Conservation (phyloP, 2,888 invertebrate genomes). For the Branchellion lobata region DNA sequence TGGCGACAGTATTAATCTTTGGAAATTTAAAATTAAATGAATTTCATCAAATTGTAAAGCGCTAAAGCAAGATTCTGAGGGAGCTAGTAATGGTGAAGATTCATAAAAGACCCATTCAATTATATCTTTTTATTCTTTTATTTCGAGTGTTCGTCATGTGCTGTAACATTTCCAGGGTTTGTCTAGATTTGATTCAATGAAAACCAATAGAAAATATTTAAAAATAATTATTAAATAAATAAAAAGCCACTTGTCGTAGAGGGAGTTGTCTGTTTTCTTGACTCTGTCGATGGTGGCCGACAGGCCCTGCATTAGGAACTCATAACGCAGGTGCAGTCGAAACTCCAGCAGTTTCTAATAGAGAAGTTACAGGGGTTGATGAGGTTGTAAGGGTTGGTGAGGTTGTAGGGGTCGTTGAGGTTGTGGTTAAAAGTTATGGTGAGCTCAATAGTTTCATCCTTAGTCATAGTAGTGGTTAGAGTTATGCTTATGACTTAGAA, state of each 20-base stretch:
- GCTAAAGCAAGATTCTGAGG: too few species aligned
- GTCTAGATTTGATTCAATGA: not conserved
- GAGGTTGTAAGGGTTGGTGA: not conserved
- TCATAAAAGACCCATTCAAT: too few species aligned
- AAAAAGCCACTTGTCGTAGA: constrained; percentile 71
- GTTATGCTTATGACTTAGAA: too few species aligned
- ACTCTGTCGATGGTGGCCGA: constrained; percentile 92
- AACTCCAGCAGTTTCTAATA: constrained; percentile 76
- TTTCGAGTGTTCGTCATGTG: too few species aligned
- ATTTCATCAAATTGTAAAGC: not conserved
- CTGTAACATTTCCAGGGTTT: not conserved
- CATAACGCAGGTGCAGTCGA: constrained; percentile 88
- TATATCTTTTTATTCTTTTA: too few species aligned
- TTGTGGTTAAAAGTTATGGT: not conserved
- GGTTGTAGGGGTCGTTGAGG: too few species aligned
- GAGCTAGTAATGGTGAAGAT: too few species aligned
- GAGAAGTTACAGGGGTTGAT: not conserved
- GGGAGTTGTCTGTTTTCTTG: constrained; percentile 87
- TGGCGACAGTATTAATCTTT: too few species aligned
- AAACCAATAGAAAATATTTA: not conserved
- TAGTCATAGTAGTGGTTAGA: too few species aligned
- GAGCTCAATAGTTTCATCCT: too few species aligned
- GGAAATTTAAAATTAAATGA: not conserved
- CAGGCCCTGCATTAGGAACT: constrained; percentile 92
- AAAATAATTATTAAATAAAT: not conserved